Conservation (phyloP, 1,140 invertebrate genomes). For the Leptopilina boulardi region DNA sequence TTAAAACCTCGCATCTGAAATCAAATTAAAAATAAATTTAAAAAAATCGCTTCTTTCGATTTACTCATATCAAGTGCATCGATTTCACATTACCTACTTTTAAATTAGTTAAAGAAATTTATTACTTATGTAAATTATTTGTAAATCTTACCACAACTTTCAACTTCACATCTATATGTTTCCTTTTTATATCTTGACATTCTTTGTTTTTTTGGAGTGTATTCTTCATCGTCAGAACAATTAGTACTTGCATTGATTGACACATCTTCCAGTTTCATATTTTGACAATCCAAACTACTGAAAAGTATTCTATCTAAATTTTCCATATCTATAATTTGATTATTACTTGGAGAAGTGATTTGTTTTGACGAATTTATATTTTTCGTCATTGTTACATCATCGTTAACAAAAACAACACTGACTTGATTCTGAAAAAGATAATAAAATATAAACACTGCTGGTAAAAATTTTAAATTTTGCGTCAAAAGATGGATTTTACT, state of each 20-base stretch:
- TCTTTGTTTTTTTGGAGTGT: conserved; percentile 73
- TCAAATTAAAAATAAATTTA: no score
- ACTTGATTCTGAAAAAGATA: conserved; percentile 61
- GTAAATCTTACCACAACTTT: conserved; percentile 72
- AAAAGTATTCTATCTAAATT: conserved; percentile 69
- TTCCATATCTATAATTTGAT: conserved; percentile 68
- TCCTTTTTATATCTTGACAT: conserved; percentile 73
- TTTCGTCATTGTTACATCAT: conserved; percentile 68
- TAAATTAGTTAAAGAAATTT: no score
- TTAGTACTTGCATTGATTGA: conserved; percentile 59
- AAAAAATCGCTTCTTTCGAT: no score
- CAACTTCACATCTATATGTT: conserved; percentile 69
- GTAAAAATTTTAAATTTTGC: no score
- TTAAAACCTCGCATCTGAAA: no score
- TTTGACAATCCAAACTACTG: conserved; percentile 63
- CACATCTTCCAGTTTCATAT: conserved; percentile 60
- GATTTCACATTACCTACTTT: no score
- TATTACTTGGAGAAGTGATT: conserved; percentile 59
- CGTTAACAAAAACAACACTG: conserved; percentile 65
- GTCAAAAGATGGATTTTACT: no score
- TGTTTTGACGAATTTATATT: conserved; percentile 60
- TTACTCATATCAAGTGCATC: no score
- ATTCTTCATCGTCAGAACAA: conserved; percentile 72
- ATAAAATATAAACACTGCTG: conserved; percentile 8
- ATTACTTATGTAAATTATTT: no score